Percentiles rank a stretch among this genome's conserved stretches.
Conservation (phyloP, 2,888 invertebrate species). For the Galeopsomyia nigrocyanea region DNA sequence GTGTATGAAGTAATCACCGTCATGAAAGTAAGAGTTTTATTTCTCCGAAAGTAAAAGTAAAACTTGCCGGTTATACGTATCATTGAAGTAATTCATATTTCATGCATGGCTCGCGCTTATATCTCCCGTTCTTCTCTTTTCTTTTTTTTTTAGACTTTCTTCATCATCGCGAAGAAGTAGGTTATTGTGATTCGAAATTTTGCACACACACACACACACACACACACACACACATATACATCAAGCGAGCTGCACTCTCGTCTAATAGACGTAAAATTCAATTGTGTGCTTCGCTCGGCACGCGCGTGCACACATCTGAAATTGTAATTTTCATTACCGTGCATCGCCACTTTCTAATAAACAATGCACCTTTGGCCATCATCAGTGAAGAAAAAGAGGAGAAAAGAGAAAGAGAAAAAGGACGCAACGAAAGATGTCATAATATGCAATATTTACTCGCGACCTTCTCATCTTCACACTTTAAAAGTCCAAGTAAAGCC, state of each 20-base stretch:
- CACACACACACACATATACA: too few species aligned
- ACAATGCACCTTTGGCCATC: neutral
- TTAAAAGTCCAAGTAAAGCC: neutral
- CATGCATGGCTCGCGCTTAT: conserved; percentile 24
- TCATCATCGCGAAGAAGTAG: too few species aligned
- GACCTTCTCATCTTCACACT: conserved; percentile 26
- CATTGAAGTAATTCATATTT: conserved; percentile 23
- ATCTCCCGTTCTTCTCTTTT: conserved; percentile 1
- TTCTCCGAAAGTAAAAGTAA: conserved; percentile 40
- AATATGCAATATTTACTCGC: conserved; percentile 29
- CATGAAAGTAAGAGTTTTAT: conserved; percentile 35
- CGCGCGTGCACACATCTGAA: neutral
- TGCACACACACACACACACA: too few species aligned
- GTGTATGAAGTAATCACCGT: conserved; percentile 29
- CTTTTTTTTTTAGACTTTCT: neutral
- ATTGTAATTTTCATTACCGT: neutral
- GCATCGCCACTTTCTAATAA: conserved; percentile 22
- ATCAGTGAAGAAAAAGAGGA: too few species aligned
- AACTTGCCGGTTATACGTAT: neutral
- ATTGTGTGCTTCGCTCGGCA: too few species aligned
- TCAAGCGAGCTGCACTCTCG: too few species aligned
- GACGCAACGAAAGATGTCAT: conserved; percentile 19
- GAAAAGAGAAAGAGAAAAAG: too few species aligned
- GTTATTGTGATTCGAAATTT: too few species aligned
- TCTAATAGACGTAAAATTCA: too few species aligned